Conservation (phyloP, 1,140 invertebrate species). For the Drosophila bocqueti region DNA sequence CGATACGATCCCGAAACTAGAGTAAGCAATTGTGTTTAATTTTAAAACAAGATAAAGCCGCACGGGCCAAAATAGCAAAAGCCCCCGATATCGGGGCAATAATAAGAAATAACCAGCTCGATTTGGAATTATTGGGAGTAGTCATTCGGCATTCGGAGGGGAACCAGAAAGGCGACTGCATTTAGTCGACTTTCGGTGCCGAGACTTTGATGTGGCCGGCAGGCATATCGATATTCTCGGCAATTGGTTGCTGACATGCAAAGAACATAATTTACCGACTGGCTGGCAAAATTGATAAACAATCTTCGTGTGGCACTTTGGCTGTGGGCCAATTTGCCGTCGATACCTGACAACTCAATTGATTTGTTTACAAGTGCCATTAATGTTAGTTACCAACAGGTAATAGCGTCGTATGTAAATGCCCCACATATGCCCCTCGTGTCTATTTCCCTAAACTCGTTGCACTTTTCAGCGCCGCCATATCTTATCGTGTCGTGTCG, state of each 20-base stretch:
- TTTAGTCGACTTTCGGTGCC: constrained; percentile 38
- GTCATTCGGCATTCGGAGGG: not conserved
- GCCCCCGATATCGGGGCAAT: constrained; percentile 38
- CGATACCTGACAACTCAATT: constrained; percentile 61
- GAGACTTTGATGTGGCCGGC: constrained; percentile 44
- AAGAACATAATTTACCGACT: constrained; percentile 78
- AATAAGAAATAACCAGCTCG: constrained; percentile 61
- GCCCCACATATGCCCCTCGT: constrained; percentile 25
- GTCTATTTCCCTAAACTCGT: constrained; percentile 55
- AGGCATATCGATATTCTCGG: constrained; percentile 37
- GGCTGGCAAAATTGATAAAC: constrained; percentile 68
- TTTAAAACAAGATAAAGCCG: constrained; percentile 74
- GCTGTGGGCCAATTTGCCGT: constrained; percentile 69
- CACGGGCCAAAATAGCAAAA: constrained; percentile 51
- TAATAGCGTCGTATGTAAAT: constrained; percentile 66
- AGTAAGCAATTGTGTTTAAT: constrained; percentile 68
- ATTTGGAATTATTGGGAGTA: constrained; percentile 65
- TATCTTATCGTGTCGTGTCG: constrained; percentile 65
- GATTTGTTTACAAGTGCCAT: constrained; percentile 82
- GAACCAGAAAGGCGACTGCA: constrained; percentile 42
- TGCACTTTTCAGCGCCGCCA: constrained; percentile 51
- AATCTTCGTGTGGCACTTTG: constrained; percentile 72
- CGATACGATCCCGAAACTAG: constrained; percentile 36
- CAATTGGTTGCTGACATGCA: constrained; percentile 83
- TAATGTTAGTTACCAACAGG: constrained; percentile 59